Base-by-base conservation (phyloP, 2,888 invertebrate species). In the Nemoura dubitans region DNA sequence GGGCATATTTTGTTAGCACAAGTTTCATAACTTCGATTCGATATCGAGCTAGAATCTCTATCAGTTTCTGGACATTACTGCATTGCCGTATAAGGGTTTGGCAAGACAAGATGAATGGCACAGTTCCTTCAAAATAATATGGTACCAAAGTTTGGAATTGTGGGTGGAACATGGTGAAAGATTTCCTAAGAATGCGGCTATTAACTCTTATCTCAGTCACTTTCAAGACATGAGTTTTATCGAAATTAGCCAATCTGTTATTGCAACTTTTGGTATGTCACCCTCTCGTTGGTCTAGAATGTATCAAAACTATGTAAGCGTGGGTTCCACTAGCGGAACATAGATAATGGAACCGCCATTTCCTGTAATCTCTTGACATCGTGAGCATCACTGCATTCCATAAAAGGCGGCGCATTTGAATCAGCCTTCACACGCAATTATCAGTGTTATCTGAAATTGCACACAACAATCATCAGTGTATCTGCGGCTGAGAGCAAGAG, bases 361-460 rank as follows among this genome's bases (percentile, higher is more conserved):
- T 59, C 59, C 59, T 59, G 59, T 59, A 59, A 59, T 59, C 59
- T 59, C 59, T 59, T 21, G 59, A 59, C 59, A 59, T 59, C 59
- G 21, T 59, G 59, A 7, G 59, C 59, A 16, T 59, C 59, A 21
- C 16, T 14, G 21, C 59, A 59, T 59, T 59, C 59, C 59, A 2
- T 36, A 59, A 7, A 59, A 59, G 59, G 59, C 59, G 59, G 59
- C 14, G 16, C 59, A 59, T 59, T 36, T 21, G 59, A 59, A 59
- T 59, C 16, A 21, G 59, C 59, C 59, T 59, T 59, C 59, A 59
- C 59, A 59, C 59, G 59, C 14, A 59, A 59, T 59, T 16, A 59
- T 59, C 59, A 21, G 21, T 21, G 59, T 21, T 59, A 59, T 21
- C 59, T 59, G 21, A 21, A 59, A 21, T 59, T 10, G 59, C 59